Evolutionary conservation across 1,140 invertebrate species (phyloP).

Genomic region (Drosophila miranda): DNA sequence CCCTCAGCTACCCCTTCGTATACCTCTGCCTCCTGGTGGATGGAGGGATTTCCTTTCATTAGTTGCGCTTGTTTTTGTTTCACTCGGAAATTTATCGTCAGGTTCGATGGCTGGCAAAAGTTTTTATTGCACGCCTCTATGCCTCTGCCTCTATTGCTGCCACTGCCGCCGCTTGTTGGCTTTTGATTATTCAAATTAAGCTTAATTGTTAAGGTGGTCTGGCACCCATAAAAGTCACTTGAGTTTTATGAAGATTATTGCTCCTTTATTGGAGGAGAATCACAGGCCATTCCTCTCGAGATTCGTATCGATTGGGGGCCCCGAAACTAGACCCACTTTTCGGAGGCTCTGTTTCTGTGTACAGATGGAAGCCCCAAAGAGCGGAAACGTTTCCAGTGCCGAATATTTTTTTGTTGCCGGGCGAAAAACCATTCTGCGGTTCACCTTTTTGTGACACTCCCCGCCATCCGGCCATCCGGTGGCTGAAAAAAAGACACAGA

Average conservation of each 20-base stretch:
- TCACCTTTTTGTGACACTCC: slow-evolving; percentile 55
- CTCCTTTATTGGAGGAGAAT: slow-evolving; percentile 10
- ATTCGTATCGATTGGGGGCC: not conserved
- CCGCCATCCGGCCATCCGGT: slow-evolving; percentile 16
- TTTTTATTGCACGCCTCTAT: slow-evolving; percentile 68
- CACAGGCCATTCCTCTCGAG: slow-evolving; percentile 7
- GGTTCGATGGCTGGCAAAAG: slow-evolving; percentile 70
- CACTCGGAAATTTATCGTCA: slow-evolving; percentile 66
- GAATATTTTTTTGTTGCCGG: slow-evolving; percentile 30
- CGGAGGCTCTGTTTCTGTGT: slow-evolving; percentile 41
- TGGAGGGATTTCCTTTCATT: slow-evolving; percentile 60
- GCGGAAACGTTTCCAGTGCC: slow-evolving; percentile 63
- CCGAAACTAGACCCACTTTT: too few species aligned
- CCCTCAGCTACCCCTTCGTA: not conserved
- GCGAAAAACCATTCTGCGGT: slow-evolving; percentile 59
- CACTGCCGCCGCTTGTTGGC: slow-evolving; percentile 59
- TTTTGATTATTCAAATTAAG: slow-evolving; percentile 79
- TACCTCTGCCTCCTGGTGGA: not conserved
- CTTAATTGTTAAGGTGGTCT: slow-evolving; percentile 74
- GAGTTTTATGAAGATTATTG: not conserved
- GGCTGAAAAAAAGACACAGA: slow-evolving; percentile 9
- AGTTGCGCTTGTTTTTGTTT: slow-evolving; percentile 67
- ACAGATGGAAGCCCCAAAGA: slow-evolving; percentile 41
- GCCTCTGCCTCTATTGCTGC: slow-evolving; percentile 19
- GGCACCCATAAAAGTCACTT: slow-evolving; percentile 19